A percentile compares a stretch with the other conserved stretches of the same genome.
Conservation (phyloP, 2,888 invertebrate species). For the Drosophila tripunctata region DNA sequence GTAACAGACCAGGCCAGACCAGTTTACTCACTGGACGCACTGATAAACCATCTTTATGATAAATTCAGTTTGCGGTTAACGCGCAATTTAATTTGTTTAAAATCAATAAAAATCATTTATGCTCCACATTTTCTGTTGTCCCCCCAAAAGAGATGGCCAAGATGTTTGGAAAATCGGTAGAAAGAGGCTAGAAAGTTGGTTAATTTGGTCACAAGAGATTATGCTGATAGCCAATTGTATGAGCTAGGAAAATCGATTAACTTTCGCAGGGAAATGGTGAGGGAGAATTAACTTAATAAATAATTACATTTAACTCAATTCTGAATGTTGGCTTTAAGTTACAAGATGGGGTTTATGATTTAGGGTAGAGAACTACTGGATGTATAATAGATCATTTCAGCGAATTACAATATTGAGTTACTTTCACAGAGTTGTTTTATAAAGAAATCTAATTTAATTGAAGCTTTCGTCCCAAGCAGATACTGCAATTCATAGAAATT, state of each 20-base stretch:
- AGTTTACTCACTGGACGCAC: conserved; percentile 31
- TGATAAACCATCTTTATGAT: conserved; percentile 76
- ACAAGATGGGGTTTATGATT: too few species aligned
- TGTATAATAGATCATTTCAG: too few species aligned
- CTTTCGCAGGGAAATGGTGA: background rate
- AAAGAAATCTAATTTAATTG: too few species aligned
- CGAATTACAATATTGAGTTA: too few species aligned
- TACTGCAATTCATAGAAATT: too few species aligned
- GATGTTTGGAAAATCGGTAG: background rate
- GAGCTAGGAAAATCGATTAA: background rate
- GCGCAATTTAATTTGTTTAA: conserved; percentile 78
- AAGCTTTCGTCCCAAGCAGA: too few species aligned
- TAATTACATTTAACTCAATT: background rate
- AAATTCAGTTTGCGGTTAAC: conserved; percentile 76
- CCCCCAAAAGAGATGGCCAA: background rate
- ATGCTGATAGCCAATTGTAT: background rate
- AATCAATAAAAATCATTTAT: conserved; percentile 77
- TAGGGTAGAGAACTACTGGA: too few species aligned
- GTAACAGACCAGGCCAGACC: background rate
- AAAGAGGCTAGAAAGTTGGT: background rate
- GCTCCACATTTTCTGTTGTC: background rate
- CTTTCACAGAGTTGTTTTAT: too few species aligned
- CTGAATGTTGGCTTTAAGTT: background rate
- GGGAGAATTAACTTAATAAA: background rate
- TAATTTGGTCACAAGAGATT: background rate